phyloP scores from a whole-genome alignment of 1,140 invertebrate genomes.

The Drosophila lacteicornis region DNA sequence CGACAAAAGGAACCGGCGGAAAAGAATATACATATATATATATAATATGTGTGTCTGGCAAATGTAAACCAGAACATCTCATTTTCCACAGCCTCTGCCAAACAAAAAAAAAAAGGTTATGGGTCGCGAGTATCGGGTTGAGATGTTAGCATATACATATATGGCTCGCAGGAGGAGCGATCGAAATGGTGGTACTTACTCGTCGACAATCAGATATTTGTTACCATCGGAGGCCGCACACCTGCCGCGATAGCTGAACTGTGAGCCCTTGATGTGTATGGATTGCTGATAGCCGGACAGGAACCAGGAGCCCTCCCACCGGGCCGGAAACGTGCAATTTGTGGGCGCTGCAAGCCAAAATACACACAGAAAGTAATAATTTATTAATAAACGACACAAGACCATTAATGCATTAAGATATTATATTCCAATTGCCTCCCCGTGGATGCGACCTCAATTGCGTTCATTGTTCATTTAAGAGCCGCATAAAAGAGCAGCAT shows the following conservation, averaged over 20 bases:
- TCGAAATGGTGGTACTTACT: slow-evolving; percentile 88
- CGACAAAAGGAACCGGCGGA: slow-evolving; percentile 51
- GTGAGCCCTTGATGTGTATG: slow-evolving; percentile 91
- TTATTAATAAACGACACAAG: slow-evolving; percentile 64
- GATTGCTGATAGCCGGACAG: slow-evolving; percentile 92
- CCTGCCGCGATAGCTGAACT: slow-evolving; percentile 91
- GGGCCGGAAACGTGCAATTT: slow-evolving; percentile 91
- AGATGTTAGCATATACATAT: slow-evolving; percentile 69
- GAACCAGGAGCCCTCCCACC: slow-evolving; percentile 94
- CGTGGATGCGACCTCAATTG: slow-evolving; percentile 71
- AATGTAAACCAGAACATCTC: slow-evolving; percentile 47
- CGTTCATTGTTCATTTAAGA: slow-evolving; percentile 77
- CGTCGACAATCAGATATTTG: slow-evolving; percentile 93
- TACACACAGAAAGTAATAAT: slow-evolving; percentile 41
- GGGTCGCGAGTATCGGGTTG: slow-evolving; percentile 52
- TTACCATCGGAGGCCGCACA: slow-evolving; percentile 92
- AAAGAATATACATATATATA: slow-evolving; percentile 27
- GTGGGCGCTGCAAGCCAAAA: slow-evolving; percentile 83
- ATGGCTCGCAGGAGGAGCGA: slow-evolving; percentile 7
- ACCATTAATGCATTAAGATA: slow-evolving; percentile 60
- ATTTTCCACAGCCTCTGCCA: slow-evolving; percentile 38
- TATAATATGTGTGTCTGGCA: slow-evolving; percentile 7
- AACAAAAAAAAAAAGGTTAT: slow-evolving; percentile 22
- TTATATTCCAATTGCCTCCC: slow-evolving; percentile 63
- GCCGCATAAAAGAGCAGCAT: slow-evolving; percentile 34